A percentile compares a stretch with the other conserved stretches of the same genome.
phyloP scores from a whole-genome alignment of 2,113 vertebrate genomes.

The Thunnus thynnus region DNA sequence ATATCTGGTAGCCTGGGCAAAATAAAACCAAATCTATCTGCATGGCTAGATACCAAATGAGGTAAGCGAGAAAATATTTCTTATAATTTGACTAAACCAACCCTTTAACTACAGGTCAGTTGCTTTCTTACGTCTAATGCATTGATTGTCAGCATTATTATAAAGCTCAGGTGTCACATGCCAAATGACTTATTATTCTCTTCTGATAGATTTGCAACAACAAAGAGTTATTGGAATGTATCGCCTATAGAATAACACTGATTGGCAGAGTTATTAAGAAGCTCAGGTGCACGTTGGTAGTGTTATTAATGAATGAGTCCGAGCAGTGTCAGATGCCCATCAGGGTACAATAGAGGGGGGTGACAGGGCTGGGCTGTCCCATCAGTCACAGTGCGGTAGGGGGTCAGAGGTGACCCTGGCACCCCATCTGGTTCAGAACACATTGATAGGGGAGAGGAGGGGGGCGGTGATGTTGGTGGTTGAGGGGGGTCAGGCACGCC shows the following conservation, averaged over 20 bases:
- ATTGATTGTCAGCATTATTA: conserved; percentile 52
- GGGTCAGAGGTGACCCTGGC: conserved; percentile 85
- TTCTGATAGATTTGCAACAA: conserved; percentile 45
- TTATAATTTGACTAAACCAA: conserved; percentile 43
- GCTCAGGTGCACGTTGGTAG: conserved; percentile 70
- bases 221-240: conserved; percentile 55
- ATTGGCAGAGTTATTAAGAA: conserved; percentile 78
- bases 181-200: conserved; percentile 59
- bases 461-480: neutral
- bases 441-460: conserved; percentile 53
- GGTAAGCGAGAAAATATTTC: neutral
- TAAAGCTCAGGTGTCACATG: conserved; percentile 60
- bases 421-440: conserved; percentile 84
- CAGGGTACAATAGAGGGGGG: conserved; percentile 76
- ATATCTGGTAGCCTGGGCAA: neutral
- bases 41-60: neutral
- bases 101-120: conserved; percentile 57
- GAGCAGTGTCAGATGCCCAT: conserved; percentile 79
- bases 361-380: conserved; percentile 69
- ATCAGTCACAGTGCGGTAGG: conserved; percentile 76
- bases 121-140: conserved; percentile 29
- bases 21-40: neutral
- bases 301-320: conserved; percentile 68
- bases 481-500: conserved; percentile 15
- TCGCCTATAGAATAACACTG: conserved; percentile 55